Base-by-base conservation (phyloP, 2,888 invertebrate species). In the Scaptodrosophila latifasciaeformis region DNA sequence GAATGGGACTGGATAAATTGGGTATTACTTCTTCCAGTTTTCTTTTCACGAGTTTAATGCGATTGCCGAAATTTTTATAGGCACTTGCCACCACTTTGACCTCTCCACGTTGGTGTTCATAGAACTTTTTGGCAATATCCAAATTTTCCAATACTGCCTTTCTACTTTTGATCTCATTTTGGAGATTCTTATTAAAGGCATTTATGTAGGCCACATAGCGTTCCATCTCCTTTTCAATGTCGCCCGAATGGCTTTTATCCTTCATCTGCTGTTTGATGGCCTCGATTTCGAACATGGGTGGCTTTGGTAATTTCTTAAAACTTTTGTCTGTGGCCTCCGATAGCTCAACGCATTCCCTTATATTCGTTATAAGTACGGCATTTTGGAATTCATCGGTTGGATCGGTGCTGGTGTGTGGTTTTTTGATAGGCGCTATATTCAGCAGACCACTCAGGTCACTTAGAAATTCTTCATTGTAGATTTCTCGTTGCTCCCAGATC, bases 41-140 rank as follows among this genome's bases (percentile, higher is more conserved):
- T 49, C 93, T 92, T 84, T 96, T 94, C 44, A 97, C 89, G 48
- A 91, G 91, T 78, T 95, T 93, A 0, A 98, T 95, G 56, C 96
- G 90, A 10, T 92, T 91, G 0, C 96, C 96, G 87, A 97, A 98
- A 85, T 95, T 96, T 87, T 94, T 95, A 84, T 97, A 98, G 1
- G 98, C 97, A 89, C 95, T 96, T 55, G 95, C 94, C 19, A 98
- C 97, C 60, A 97, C 93, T 89, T 96, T 96, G 10, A 97, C 97
- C 88, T 99, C 98, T 4, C 94, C 93, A 58, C 93, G 90, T 84
- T 98, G 97, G 13, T 93, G 93, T 34, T 94, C 93, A 84, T 97
- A 95, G 86, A 95, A 96, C 59, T 92, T 91, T 72, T 94, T 93
- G 2, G 96, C 94, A 39, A 93, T 92, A 49, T 93, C 91, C 43